These are phyloP conservation scores for Eufriesea mexicana DNA, from an alignment of 1,140 invertebrate species.

Conservation along the genomic window DNA sequence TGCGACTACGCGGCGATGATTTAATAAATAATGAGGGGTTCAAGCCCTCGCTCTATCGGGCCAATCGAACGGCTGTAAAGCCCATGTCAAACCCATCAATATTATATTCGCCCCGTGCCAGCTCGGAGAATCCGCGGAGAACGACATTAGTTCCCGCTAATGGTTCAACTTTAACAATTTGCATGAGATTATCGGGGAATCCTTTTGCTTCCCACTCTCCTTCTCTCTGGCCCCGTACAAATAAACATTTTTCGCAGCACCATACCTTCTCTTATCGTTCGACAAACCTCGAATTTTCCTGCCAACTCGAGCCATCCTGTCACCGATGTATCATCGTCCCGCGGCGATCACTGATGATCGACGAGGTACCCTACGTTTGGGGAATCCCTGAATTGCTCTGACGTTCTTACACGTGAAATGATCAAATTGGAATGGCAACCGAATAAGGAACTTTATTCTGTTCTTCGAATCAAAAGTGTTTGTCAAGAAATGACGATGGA, in stretches of 20 bases:
- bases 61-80: conserved; percentile 59
- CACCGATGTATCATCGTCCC: conserved; percentile 7
- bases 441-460: not conserved
- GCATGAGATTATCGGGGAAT: conserved; percentile 74
- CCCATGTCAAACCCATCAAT: conserved; percentile 75
- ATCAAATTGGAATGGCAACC: not conserved
- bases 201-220: conserved; percentile 48
- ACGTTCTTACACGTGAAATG: not conserved
- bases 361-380: not conserved
- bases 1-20: conserved; percentile 58
- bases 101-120: conserved; percentile 66
- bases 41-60: conserved; percentile 48
- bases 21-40: conserved; percentile 74
- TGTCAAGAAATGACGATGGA: too few species aligned
- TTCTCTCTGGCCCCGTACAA: conserved; percentile 52
- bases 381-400: not conserved
- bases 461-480: not conserved
- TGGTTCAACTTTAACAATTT: conserved; percentile 78
- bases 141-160: conserved; percentile 75
- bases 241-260: conserved; percentile 63
- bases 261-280: conserved; percentile 29
- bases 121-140: conserved; percentile 51
- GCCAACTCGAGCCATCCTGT: conserved; percentile 20
- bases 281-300: conserved; percentile 52
- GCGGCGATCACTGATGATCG: conserved; percentile 27